Base-by-base conservation (phyloP, 2,888 invertebrate species). In the Andricus quercusramuli region DNA sequence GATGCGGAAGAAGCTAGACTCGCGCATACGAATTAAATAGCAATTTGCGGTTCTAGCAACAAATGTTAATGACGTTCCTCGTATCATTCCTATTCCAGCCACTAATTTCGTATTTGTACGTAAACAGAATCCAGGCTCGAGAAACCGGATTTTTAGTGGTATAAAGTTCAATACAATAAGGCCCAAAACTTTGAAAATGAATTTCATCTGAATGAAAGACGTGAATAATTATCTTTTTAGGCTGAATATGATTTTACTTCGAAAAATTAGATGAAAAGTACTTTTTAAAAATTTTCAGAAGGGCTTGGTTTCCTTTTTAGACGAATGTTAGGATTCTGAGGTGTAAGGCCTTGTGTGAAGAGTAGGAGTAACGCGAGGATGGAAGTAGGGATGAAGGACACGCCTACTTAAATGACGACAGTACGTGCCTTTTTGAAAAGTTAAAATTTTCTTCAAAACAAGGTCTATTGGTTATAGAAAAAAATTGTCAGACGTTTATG, bases 21-120 rank as follows among this genome's bases (percentile, higher is more conserved):
- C 44, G 47, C 47, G 29, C 47, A 47, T 29, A 51, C 20, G 20
- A 74, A 74, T 74, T 74, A 74, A 74, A 74, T 56, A 51, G 70
- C 29, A 74, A 74, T 74, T 74, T 74, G 70, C 70, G 70, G 70
- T 74, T 74, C 25, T 51, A 51, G 51, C n/a, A 74, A 32, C 51
- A 51, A 47, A 74, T 47, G 70, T 47, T 74, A 74, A 74, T 74
- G 29, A 29, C 29, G 47, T 20, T 51, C 20, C 9, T 51, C 20
- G 51, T 9, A 22, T 41, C n/a, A 22, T 68, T 68, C 56, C 29
- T 56, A 51, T 74, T 51, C 70, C 22, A 32, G 32, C 3, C 70
- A 47, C 47, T 22, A 13, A 51, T 32, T 51, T 17, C 22, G n/a
- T 67, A 67, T 22, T 44, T 3, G 22, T 15, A 78, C 41, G 1